These are phyloP conservation scores for Ceratoteleas bidentatus DNA, from an alignment of 1,140 invertebrate genomes.

Conservation along the genomic window DNA sequence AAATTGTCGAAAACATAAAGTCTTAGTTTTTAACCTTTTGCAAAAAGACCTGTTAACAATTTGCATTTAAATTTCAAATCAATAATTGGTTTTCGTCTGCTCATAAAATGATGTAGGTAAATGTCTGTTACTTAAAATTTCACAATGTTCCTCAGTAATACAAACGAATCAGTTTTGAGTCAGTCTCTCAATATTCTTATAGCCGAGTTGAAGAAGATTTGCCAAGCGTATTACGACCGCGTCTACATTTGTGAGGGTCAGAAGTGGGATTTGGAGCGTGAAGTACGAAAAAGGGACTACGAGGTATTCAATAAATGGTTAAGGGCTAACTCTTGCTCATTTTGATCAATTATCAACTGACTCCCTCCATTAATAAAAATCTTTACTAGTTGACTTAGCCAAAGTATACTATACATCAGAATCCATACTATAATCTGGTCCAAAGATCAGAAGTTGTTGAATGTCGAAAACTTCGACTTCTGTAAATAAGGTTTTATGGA, in stretches of 20 bases:
- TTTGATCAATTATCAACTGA: slow-evolving; percentile 49
- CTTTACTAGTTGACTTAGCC: slow-evolving; percentile 25
- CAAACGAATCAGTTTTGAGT: too few relatives aligned
- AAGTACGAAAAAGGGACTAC: slow-evolving; percentile 98
- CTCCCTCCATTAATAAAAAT: slow-evolving; percentile 40
- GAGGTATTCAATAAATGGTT: slow-evolving; percentile 87
- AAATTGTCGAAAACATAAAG: too few relatives aligned
- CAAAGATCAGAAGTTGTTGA: slow-evolving; percentile 3
- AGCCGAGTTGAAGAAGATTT: slow-evolving; percentile 92
- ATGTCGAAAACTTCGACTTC: background rate
- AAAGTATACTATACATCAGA: slow-evolving; percentile 42
- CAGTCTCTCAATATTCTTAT: slow-evolving; percentile 82
- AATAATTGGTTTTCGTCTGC: too few relatives aligned
- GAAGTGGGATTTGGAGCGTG: slow-evolving; percentile 99
- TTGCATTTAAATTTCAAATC: too few relatives aligned
- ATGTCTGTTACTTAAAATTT: too few relatives aligned
- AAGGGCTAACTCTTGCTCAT: slow-evolving; percentile 63
- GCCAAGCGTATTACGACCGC: slow-evolving; percentile 97
- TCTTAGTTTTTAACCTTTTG: too few relatives aligned
- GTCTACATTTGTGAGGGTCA: slow-evolving; percentile 98
- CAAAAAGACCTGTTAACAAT: too few relatives aligned
- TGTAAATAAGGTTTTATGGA: slow-evolving; percentile 15
- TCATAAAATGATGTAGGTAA: too few relatives aligned
- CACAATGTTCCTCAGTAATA: too few relatives aligned
- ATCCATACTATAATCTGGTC: too few relatives aligned